phyloP scores from a whole-genome alignment of 2,797 vertebrate genomes.

The Carapus acus region DNA sequence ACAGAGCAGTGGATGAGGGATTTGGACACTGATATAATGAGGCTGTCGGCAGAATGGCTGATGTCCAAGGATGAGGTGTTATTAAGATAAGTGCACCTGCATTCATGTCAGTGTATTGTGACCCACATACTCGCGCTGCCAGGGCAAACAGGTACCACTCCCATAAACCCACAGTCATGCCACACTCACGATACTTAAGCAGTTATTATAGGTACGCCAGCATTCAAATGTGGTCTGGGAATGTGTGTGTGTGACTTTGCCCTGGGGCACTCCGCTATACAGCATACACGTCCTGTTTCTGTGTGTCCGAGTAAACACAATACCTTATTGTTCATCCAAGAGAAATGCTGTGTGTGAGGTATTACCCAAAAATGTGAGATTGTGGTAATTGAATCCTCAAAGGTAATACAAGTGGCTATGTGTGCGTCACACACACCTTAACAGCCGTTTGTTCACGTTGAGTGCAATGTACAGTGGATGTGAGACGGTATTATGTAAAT shows the following conservation, averaged over 20 bases:
- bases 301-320: conserved; percentile 27
- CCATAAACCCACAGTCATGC: too few relatives aligned
- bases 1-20: conserved; percentile 2
- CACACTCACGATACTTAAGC: too few relatives aligned
- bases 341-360: conserved; percentile 27
- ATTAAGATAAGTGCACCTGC: conserved; percentile 5
- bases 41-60: conserved; percentile 15
- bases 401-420: conserved; percentile 19
- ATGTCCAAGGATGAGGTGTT: conserved; percentile 3
- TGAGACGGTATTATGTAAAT: too few relatives aligned
- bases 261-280: conserved; percentile 30
- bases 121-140: conserved; percentile 36
- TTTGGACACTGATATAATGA: conserved; percentile 10
- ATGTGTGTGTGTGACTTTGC: conserved; percentile 26
- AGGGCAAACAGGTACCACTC: not conserved
- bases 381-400: conserved; percentile 17
- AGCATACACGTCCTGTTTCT: conserved; percentile 17
- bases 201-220: too few relatives aligned
- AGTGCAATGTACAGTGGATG: too few relatives aligned
- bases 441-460: too few relatives aligned
- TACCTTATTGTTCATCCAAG: conserved; percentile 41
- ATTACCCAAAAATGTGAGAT: conserved; percentile 11
- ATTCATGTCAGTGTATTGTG: conserved; percentile 25
- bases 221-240: conserved; percentile 19
- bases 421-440: conserved; percentile 11